Evolutionary conservation across 2,113 vertebrate species (phyloP).

Genomic region (Cynopterus brachyotis): DNA sequence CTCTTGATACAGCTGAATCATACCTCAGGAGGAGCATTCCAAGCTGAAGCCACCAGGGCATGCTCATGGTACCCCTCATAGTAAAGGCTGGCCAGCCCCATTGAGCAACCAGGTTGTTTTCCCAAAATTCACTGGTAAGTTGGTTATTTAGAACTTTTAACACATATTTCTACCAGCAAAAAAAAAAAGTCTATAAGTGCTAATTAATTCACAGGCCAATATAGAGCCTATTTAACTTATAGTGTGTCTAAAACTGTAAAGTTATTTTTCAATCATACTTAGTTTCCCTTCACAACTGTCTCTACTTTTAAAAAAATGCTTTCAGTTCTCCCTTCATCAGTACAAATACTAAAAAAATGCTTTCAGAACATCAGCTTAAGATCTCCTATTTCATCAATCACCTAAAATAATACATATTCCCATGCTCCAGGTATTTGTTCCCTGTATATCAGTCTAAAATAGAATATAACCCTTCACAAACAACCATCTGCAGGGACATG

Average conservation of each 20-base stretch:
- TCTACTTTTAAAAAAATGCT: neutral
- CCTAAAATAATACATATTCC: neutral
- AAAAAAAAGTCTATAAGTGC: neutral
- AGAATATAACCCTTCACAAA: neutral
- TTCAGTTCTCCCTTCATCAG: no score
- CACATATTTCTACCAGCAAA: neutral
- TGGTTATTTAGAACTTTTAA: conserved; percentile 11
- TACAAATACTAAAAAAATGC: neutral
- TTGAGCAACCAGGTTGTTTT: neutral
- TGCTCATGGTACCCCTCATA: neutral
- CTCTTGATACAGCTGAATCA: neutral
- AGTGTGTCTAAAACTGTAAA: neutral
- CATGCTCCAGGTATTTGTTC: neutral
- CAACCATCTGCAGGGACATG: neutral
- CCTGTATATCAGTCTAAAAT: neutral
- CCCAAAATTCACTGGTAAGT: neutral
- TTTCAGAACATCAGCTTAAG: neutral
- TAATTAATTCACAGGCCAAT: neutral
- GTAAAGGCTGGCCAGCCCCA: neutral
- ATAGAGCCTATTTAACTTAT: neutral
- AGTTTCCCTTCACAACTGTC: neutral
- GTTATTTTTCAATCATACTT: neutral
- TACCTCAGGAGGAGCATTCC: neutral
- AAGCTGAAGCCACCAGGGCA: neutral
- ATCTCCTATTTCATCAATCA: neutral